Percentiles rank a stretch among this genome's conserved stretches.
Conservation (phyloP, 2,113 vertebrate species). For the Hylia prasina region DNA sequence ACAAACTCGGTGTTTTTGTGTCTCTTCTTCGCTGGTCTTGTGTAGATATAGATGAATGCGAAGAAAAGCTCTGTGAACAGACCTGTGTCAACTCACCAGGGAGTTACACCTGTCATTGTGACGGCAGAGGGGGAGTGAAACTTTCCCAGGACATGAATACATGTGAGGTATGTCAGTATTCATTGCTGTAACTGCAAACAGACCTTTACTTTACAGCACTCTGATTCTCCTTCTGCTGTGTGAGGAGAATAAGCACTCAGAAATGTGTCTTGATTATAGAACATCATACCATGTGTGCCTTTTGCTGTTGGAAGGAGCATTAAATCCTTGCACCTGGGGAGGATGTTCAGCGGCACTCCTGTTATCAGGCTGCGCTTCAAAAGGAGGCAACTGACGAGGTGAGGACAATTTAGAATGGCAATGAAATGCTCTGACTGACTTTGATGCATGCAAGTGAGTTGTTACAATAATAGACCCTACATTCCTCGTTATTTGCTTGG, state of each 20-base stretch:
- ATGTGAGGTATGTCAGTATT: slow-evolving; percentile 83
- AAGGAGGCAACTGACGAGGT: slow-evolving; percentile 87
- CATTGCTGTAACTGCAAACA: background rate
- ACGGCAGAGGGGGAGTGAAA: slow-evolving; percentile 88
- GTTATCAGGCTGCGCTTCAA: slow-evolving; percentile 90
- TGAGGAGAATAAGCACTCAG: background rate
- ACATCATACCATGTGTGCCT: slow-evolving; percentile 81
- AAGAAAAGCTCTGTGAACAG: slow-evolving; percentile 81
- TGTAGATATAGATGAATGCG: slow-evolving; percentile 91
- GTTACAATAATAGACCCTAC: background rate
- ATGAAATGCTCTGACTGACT: background rate
- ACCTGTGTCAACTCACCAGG: slow-evolving; percentile 88
- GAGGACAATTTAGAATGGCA: slow-evolving; percentile 43
- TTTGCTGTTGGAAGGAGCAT: slow-evolving; percentile 83
- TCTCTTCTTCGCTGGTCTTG: background rate
- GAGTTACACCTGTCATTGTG: slow-evolving; percentile 89
- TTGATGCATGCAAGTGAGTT: background rate
- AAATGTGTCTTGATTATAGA: slow-evolving; percentile 65
- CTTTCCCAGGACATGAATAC: slow-evolving; percentile 83
- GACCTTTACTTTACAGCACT: background rate
- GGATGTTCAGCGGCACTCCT: slow-evolving; percentile 89
- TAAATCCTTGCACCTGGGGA: slow-evolving; percentile 90
- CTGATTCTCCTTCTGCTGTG: background rate
- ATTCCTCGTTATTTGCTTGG: background rate
- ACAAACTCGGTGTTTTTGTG: background rate